Evolutionary conservation across 2,888 invertebrate genomes (phyloP), one percentile per base, ranked within the genome.

Genomic region (Digitonthophagus gazella): DNA sequence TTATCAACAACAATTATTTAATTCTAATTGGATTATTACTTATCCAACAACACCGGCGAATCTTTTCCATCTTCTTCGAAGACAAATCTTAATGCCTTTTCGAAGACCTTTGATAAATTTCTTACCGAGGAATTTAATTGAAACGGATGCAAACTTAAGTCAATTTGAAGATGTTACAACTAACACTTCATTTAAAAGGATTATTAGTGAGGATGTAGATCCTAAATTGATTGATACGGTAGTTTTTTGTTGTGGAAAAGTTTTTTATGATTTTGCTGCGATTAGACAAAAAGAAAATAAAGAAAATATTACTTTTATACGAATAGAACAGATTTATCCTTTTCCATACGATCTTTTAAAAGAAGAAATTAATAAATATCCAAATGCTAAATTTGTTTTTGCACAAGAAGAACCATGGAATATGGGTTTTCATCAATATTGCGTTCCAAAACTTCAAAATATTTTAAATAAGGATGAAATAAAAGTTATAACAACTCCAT

Each of bases 41-140:
- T 98, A 98, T 85, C 93, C 95, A 83, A 94, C 97, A 68, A 93
- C 95, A 2, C 98, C 98, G 2, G 98, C 96, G 44, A 98, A 97
- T 80, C 91, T 93, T 80, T 99, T 95, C 89, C 98, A 99, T 86
- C 92, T 96, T 78, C 85, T 98, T 79, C 89, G 98, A 74, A 88
- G 98, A 68, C 98, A 99, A 86, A 95, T 98, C 78, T 91, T 92
- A 67, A 84, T 97, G 80, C 97, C 97, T 0, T 98, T 99, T 91
- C 91, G 98, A 78, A 98, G 98, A 85, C 98, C 98, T 58, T 88
- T 98, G 76, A 91, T 99, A 77, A 84, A 98, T 67, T 94, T 98
- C 92, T 96, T 98, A 70, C 98, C 98, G 72, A 99, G 99, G 85
- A 96, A 95, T 44, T 85, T 99, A 79, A 87, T 99, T 76, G 89